Evolutionary conservation across 2,797 vertebrate species (phyloP).

Genomic region (Eulemur coronatus): DNA sequence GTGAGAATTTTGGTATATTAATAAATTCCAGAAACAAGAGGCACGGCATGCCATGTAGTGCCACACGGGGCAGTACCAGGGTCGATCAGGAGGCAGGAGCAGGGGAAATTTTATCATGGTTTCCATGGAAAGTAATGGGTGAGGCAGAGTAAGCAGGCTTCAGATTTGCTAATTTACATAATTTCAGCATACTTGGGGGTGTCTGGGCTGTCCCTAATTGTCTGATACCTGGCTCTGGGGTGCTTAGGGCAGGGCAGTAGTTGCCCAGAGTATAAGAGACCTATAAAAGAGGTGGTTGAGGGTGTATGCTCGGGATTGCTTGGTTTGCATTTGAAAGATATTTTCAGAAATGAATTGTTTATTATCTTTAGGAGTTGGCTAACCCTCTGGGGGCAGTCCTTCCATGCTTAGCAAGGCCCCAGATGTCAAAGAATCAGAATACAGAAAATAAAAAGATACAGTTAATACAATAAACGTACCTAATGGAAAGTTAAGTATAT

Average conservation of each 20-base stretch:
- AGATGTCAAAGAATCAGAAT: not conserved
- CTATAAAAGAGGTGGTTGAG: not conserved
- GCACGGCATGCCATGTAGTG: fast-evolving
- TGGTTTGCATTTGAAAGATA: not conserved
- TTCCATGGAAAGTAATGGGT: not conserved
- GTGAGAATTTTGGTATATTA: not conserved
- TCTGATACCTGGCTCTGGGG: not conserved
- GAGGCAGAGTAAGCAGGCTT: not conserved
- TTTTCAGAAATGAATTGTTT: no score
- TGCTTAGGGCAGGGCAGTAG: not conserved
- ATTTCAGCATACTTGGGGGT: not conserved
- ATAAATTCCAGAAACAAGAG: not conserved
- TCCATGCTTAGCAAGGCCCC: not conserved
- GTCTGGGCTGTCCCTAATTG: not conserved
- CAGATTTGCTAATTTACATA: not conserved
- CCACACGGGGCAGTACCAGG: not conserved
- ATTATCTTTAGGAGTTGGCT: not conserved
- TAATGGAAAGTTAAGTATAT: not conserved
- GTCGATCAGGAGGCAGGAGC: not conserved
- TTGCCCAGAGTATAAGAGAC: not conserved
- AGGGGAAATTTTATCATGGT: not conserved
- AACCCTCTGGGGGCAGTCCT: not conserved
- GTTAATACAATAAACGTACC: not conserved
- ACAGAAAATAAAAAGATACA: not conserved
- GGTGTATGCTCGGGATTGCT: not conserved